Base-by-base conservation (phyloP, 1,140 invertebrate genomes). In the Panulirus ornatus region DNA sequence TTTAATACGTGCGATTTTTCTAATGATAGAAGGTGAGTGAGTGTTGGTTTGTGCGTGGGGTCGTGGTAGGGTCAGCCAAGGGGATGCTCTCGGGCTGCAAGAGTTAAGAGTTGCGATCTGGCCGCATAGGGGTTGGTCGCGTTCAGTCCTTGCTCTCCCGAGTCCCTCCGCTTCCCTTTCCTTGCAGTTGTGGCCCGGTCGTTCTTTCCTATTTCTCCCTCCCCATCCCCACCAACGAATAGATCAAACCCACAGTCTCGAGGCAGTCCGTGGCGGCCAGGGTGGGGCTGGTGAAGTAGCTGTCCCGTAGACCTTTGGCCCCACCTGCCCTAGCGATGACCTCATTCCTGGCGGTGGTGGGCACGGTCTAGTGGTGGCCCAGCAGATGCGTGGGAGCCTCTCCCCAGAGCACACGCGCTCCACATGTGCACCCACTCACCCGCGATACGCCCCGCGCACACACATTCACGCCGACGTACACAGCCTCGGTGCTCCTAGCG, bases 81-180 rank as follows among this genome's bases (percentile, higher is more conserved):
- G 85, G 40, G 85, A 79, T 88, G 75, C 42, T 88, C 85, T 81
- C 22, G 58, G 16, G 75, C 84, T 66, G 75, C 85, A 81, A 88
- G 85, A 88, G 85, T 88, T 88, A 84, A 84, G 75, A 88, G 85
- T 88, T 88, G 85, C 47, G 51, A 88, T 88, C 76, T 86, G 84
- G 84, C 71, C 84, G 84, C 71, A 47, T 81, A 79, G 75, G 70
- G 85, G 54, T 75, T 70, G 54, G 85, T 88, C 63, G 84, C 73
- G 84, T 86, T 42, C 70, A 75, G 42, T 51, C 44, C 84, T 27
- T 71, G 19, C 73, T 47, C 73, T 63, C 30, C 71, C 84, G 30
- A 1, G 14, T 30, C 71, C n/a, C 8, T 19, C 58, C 44, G 70
- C 34, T 76, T 9, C 47, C 75, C 75, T 27, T 70, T n/a, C 75